phyloP scores from a whole-genome alignment of 2,797 vertebrate genomes.

The Etheostoma nigrum region DNA sequence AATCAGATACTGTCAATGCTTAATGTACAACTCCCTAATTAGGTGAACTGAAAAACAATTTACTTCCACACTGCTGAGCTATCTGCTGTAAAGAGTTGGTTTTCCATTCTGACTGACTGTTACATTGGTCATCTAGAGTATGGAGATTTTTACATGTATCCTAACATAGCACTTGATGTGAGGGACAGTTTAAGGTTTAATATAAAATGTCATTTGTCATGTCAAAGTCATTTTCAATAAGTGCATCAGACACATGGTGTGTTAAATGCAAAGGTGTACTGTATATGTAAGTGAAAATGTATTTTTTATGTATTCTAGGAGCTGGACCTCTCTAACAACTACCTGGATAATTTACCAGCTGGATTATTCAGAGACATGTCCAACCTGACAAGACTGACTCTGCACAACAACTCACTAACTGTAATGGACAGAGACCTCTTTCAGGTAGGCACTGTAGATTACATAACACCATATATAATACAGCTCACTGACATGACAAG shows the following conservation, averaged over 20 bases:
- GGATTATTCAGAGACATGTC: slow-evolving; percentile 91
- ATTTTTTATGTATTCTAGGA: slow-evolving; percentile 62
- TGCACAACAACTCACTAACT: slow-evolving; percentile 97
- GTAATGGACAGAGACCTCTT: slow-evolving; percentile 92
- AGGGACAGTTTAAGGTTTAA: not conserved
- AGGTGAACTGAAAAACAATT: slow-evolving; percentile 4
- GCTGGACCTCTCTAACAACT: slow-evolving; percentile 98
- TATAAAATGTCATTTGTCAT: slow-evolving; percentile 1
- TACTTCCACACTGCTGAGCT: not conserved
- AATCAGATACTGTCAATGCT: not conserved
- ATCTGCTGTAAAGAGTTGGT: not conserved
- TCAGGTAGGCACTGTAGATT: slow-evolving; percentile 73
- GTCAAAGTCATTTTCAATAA: not conserved
- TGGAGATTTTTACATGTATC: not conserved
- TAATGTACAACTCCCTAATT: not conserved
- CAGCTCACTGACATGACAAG: not conserved
- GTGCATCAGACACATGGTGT: not conserved
- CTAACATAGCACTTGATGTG: not conserved
- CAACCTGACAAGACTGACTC: slow-evolving; percentile 92
- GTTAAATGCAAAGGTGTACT: not conserved
- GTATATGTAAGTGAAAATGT: not conserved
- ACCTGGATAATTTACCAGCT: slow-evolving; percentile 94
- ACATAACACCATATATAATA: not conserved
- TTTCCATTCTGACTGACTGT: not conserved
- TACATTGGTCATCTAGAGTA: not conserved